Base-by-base conservation (phyloP, 92 coral and sea anemone genomes). In the Parazoanthus darwini region DNA sequence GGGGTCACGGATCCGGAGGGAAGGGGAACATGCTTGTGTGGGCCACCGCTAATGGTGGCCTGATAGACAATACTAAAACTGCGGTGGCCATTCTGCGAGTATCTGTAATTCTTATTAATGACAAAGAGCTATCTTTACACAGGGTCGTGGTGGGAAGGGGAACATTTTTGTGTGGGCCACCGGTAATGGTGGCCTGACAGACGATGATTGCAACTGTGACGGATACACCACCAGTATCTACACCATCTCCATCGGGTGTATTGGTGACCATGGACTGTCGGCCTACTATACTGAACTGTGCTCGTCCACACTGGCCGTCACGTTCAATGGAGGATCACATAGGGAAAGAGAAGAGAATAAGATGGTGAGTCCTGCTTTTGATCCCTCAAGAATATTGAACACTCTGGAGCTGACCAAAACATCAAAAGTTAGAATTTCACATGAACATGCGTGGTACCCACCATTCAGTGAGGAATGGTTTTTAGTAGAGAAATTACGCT, bases 281-380 rank as follows among this genome's bases (percentile, higher is more conserved):
- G 98, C 98, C 58, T 96, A 96, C 85, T 96, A 96, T 86, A 96
- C 98, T 18, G 98, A 96, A 78, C 93, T 94, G 14, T 96, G 98
- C 80, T 94, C 98, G 3, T 96, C 98, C 4, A 96, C 98, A 1
- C 89, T 96, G 51, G 98, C 89, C n/a, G 98, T 96, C 65, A 96
- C 98, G 0, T 96, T 96, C 85, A 94, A 94, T 77, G 98, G 98
- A 13, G 98, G 98, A 26, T 93, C 97, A 15, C 98, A 96, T 77
- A 82, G 98, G 78, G 98, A 96, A 83, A 87, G 91, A 76, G 98
- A 94, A 81, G 98, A 96, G 63, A 96, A 96, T 58, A 96, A 96
- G 86, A 94, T 96, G 94, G 98, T 96, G 80, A 92, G 92, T 10
- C 20, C 29, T 33, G 0, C 0, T 44, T 26, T 74, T 36, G 82